These are phyloP conservation scores for Cantharis rufa DNA, from an alignment of 2,888 invertebrate species.

Conservation along the genomic window DNA sequence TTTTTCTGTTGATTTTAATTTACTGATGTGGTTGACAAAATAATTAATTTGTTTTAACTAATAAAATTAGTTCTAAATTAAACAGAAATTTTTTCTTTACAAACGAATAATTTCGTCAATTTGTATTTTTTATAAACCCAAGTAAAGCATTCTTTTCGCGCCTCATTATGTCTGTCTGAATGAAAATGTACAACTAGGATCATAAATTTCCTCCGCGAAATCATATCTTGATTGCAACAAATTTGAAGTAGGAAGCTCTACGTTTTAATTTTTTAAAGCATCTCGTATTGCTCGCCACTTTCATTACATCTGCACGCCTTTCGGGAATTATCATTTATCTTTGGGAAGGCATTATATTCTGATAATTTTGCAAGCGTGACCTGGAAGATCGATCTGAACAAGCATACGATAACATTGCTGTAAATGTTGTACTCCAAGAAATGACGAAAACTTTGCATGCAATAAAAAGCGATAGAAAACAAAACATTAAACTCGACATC, in stretches of 20 bases:
- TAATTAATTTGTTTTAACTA: too few species aligned
- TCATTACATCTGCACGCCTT: conserved; percentile 18
- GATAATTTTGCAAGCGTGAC: conserved; percentile 19
- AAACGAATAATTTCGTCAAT: neutral
- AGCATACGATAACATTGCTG: conserved; percentile 4
- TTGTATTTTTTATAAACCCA: conserved; percentile 6
- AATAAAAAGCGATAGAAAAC: neutral
- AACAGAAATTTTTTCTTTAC: neutral
- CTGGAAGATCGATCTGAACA: conserved; percentile 13
- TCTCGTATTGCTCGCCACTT: conserved; percentile 11
- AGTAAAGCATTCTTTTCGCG: conserved; percentile 8
- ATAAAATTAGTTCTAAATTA: too few species aligned
- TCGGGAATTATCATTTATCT: conserved; percentile 19
- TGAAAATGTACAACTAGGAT: conserved; percentile 9
- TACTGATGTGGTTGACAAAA: too few species aligned
- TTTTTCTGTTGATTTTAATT: too few species aligned
- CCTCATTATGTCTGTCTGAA: conserved; percentile 7
- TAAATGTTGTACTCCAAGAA: neutral
- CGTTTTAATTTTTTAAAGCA: conserved; percentile 15
- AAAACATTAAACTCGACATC: neutral
- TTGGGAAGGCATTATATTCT: conserved; percentile 13
- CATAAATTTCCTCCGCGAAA: conserved; percentile 7
- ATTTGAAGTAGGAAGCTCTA: conserved; percentile 7
- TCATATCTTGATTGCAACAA: conserved; percentile 16
- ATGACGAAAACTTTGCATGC: conserved; percentile 5